Evolutionary conservation across 1,140 invertebrate species (phyloP).

Genomic region (Drosophila arawakana): DNA sequence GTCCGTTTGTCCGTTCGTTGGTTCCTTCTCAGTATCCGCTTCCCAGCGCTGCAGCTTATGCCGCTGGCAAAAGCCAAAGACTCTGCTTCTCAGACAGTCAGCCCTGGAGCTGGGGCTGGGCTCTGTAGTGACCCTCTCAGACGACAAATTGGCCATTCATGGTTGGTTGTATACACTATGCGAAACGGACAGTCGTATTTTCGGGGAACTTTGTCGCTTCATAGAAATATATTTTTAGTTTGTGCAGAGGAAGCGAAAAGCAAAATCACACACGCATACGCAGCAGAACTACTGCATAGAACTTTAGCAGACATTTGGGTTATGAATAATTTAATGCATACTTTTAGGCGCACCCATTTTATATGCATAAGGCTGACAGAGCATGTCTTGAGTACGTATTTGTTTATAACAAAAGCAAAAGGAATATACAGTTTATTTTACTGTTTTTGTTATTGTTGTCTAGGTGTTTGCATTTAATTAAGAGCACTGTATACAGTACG

Average conservation of each 20-base stretch:
- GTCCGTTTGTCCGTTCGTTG: constrained; percentile 61
- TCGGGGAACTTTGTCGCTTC: constrained; percentile 39
- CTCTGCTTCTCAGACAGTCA: constrained; percentile 4
- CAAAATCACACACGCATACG: constrained; percentile 51
- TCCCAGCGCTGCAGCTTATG: constrained; percentile 43
- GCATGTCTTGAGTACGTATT: neutral
- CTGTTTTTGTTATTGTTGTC: too few species aligned
- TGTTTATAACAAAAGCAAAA: neutral
- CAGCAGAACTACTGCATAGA: neutral
- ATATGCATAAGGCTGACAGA: constrained; percentile 47
- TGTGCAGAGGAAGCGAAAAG: constrained; percentile 64
- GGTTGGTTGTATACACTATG: constrained; percentile 41
- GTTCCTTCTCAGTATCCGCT: constrained; percentile 71
- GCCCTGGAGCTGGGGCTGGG: constrained; percentile 41
- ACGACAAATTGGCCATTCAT: constrained; percentile 82
- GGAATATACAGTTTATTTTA: neutral
- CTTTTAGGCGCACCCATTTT: constrained; percentile 41
- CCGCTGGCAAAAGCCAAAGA: constrained; percentile 33
- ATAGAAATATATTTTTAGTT: constrained; percentile 63
- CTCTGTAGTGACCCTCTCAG: constrained; percentile 63
- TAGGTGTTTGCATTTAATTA: constrained; percentile 24
- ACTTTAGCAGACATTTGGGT: neutral
- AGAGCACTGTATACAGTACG: neutral
- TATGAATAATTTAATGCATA: constrained; percentile 75
- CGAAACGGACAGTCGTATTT: constrained; percentile 55